Conservation (phyloP, 2,888 invertebrate species). For the Ligdia adustata region DNA sequence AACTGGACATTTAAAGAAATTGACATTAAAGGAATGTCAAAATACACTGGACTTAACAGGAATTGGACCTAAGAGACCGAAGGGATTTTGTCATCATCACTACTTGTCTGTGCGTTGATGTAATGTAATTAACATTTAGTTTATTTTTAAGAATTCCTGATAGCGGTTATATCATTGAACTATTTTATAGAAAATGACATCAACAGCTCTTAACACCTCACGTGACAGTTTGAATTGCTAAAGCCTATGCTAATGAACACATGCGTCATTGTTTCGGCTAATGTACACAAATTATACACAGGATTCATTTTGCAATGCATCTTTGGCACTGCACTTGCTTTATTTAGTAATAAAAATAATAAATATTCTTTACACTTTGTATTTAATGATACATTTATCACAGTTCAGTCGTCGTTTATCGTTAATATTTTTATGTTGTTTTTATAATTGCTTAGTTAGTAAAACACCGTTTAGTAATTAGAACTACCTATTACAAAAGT, state of each 20-base stretch:
- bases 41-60: too few relatives aligned
- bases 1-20: too few relatives aligned
- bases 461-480: slow-evolving; percentile 57
- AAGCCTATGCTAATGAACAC: slow-evolving; percentile 53
- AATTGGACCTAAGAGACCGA: too few relatives aligned
- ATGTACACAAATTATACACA: slow-evolving; percentile 36
- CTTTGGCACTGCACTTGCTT: slow-evolving; percentile 80
- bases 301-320: slow-evolving; percentile 69
- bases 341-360: slow-evolving; percentile 61
- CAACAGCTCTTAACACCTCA: slow-evolving; percentile 56
- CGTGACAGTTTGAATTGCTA: slow-evolving; percentile 35
- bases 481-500: slow-evolving; percentile 35
- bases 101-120: not conserved
- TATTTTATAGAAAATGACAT: slow-evolving; percentile 60
- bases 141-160: slow-evolving; percentile 11
- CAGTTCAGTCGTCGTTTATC: slow-evolving; percentile 73
- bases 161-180: slow-evolving; percentile 37
- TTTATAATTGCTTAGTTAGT: slow-evolving; percentile 64
- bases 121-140: slow-evolving; percentile 3
- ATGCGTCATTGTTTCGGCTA: slow-evolving; percentile 39
- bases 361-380: slow-evolving; percentile 61
- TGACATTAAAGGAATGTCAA: too few relatives aligned
- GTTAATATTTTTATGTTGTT: slow-evolving; percentile 63
- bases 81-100: too few relatives aligned
- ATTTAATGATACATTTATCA: slow-evolving; percentile 71